Base-by-base conservation (phyloP, 2,797 vertebrate genomes). In the Rhabdophis nuchalis region DNA sequence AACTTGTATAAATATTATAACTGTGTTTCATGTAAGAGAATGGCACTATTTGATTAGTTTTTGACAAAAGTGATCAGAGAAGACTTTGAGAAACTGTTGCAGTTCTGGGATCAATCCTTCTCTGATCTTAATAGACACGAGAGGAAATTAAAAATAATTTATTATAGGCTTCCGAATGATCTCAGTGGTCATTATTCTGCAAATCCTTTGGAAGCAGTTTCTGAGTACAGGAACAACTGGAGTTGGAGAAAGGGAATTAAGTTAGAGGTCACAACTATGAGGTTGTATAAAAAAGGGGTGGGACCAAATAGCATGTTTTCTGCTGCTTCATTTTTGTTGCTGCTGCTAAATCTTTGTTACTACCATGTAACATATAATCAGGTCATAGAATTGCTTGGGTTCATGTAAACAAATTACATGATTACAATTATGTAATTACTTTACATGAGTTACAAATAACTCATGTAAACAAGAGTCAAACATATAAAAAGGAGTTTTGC, bases 261-360 rank as follows among this genome's bases (percentile, higher is more conserved):
- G 72, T 46, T 25, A 82, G 20, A 82, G 36, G 72, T 82, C 72
- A 46, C 10, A 82, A 41, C 4, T 46, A 82, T 82, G 64, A 32
- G n/a, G 14, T 18, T 32, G 4, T 25, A 41, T 82, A 82, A 46
- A 82, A n/a, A 46, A 46, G 10, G 9, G 8, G 8, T 20, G 9
- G 18, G 95, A 64, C 91, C 88, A 92, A 0, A 58, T 60, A 95
- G 96, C 94, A 95, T 95, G 91, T 96, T 97, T 96, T 95, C 96
- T 95, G 93, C 93, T 95, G 94, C 95, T 95, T 92, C 87, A 68
- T 50, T 50, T 50, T 50, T 50, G 4, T 50, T 50, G 46, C 46
- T 50, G 46, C 46, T 90, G 68, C 89, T 97, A 97, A 92, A 94
- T 88, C 96, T 97, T 94, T 91, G 92, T 20, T 94, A 32, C 88